phyloP scores from a whole-genome alignment of 2,888 invertebrate species.

The Apantesis nais region DNA sequence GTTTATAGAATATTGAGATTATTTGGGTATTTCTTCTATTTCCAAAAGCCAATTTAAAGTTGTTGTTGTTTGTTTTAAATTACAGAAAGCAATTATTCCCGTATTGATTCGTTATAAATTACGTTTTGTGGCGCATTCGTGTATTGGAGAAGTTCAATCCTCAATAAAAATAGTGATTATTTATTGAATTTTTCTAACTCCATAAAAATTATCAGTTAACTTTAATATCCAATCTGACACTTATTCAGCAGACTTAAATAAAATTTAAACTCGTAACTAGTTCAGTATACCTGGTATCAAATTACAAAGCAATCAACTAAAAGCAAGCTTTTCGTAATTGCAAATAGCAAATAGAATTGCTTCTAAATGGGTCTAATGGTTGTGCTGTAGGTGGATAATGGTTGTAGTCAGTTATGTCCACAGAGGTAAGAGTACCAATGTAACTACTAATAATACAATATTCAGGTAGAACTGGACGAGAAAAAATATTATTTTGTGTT shows the following conservation, averaged over 20 bases:
- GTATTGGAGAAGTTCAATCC: no score
- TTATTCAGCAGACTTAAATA: background rate
- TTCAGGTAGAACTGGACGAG: background rate
- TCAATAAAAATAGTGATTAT: background rate
- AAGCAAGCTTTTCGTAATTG: slow-evolving; percentile 5
- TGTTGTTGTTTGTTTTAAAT: no score
- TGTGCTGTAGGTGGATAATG: background rate
- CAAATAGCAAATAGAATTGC: slow-evolving; percentile 9
- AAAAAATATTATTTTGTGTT: background rate
- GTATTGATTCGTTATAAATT: no score
- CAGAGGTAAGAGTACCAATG: background rate
- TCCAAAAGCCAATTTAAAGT: no score
- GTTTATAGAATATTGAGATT: no score
- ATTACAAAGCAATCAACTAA: slow-evolving; percentile 20
- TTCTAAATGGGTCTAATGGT: slow-evolving; percentile 6
- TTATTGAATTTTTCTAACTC: background rate
- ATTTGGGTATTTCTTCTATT: no score
- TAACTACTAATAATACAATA: background rate
- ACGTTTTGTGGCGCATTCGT: no score
- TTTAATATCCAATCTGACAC: background rate
- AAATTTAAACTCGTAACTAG: slow-evolving; percentile 11
- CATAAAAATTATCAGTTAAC: background rate
- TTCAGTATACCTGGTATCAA: slow-evolving; percentile 12
- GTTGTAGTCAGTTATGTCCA: background rate
- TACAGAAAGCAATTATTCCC: no score